A percentile compares a stretch with the other conserved stretches of the same genome.
phyloP scores from a whole-genome alignment of 23 tunicate species.

The Pegea sp. region DNA sequence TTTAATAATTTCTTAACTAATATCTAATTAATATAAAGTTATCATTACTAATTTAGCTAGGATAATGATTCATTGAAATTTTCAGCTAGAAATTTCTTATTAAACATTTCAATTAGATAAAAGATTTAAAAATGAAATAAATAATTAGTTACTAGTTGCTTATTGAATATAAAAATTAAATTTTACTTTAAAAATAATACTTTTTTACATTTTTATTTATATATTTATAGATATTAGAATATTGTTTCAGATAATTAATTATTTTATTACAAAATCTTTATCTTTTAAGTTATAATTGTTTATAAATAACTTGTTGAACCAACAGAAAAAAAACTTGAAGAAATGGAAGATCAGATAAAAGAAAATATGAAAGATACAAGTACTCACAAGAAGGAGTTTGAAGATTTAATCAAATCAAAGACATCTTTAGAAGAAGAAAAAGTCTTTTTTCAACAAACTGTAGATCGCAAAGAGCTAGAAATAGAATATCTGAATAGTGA shows the following conservation, averaged over 20 bases:
- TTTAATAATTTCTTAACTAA: neutral
- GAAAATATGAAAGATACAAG: slow-evolving; percentile 5
- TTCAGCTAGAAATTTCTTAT: neutral
- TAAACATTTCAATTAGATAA: neutral
- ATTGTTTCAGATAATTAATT: too few species aligned
- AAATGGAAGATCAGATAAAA: neutral
- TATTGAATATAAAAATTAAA: neutral
- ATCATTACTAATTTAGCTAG: too few species aligned
- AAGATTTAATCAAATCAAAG: slow-evolving; percentile 15
- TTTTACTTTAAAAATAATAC: neutral
- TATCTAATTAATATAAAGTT: too few species aligned
- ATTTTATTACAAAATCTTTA: neutral
- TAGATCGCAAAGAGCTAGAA: slow-evolving; percentile 61
- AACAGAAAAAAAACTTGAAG: slow-evolving; percentile 17
- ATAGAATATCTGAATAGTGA: slow-evolving; percentile 31
- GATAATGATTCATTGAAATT: too few species aligned
- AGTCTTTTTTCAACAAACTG: slow-evolving; percentile 33
- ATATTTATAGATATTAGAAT: too few species aligned
- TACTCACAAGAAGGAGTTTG: slow-evolving; percentile 16
- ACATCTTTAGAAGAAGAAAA: slow-evolving; percentile 48
- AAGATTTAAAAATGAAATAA: too few species aligned
- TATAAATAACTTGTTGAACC: neutral
- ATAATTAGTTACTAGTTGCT: too few species aligned
- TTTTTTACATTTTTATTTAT: neutral
- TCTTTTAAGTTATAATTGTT: neutral